A percentile compares a stretch with the other conserved stretches of the same genome.
Evolutionary conservation across 1,140 invertebrate genomes (phyloP).

Genomic region (Notospermus geniculatus): DNA sequence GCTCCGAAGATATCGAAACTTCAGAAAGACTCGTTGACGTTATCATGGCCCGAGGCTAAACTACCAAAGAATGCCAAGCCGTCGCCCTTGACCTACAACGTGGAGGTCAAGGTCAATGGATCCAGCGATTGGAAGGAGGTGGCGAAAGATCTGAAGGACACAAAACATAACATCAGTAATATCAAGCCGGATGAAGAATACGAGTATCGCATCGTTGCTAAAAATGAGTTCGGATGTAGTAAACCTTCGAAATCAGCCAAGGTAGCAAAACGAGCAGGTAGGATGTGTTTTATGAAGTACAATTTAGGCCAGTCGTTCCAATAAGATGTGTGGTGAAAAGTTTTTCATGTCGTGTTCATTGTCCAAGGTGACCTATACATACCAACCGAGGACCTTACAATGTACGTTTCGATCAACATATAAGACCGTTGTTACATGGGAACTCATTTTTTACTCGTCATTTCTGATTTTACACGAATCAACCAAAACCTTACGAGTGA

Average conservation of each 20-base stretch:
- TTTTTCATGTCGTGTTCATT: too few species aligned
- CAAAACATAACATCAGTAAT: slow-evolving; percentile 17
- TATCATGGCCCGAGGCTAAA: background rate
- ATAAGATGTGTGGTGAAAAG: too few species aligned
- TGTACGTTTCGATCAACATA: too few species aligned
- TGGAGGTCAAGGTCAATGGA: slow-evolving; percentile 40
- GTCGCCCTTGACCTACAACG: slow-evolving; percentile 34
- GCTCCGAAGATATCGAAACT: background rate
- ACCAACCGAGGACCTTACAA: too few species aligned
- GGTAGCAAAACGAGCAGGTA: slow-evolving; percentile 2
- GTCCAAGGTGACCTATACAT: too few species aligned
- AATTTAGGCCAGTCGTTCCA: background rate
- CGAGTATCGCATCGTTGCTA: background rate
- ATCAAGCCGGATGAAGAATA: slow-evolving; percentile 5
- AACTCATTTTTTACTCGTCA: too few species aligned
- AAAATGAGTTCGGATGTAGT: background rate
- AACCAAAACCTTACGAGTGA: too few species aligned
- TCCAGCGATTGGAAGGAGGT: slow-evolving; percentile 41
- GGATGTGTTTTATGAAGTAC: background rate
- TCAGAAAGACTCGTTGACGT: background rate
- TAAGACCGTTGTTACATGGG: too few species aligned
- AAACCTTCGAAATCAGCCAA: background rate
- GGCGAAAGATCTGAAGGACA: slow-evolving; percentile 34
- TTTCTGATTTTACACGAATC: too few species aligned
- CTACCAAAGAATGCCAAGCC: background rate